phyloP scores from a whole-genome alignment of 2,888 invertebrate genomes.

The Sminthurinus aureus region DNA sequence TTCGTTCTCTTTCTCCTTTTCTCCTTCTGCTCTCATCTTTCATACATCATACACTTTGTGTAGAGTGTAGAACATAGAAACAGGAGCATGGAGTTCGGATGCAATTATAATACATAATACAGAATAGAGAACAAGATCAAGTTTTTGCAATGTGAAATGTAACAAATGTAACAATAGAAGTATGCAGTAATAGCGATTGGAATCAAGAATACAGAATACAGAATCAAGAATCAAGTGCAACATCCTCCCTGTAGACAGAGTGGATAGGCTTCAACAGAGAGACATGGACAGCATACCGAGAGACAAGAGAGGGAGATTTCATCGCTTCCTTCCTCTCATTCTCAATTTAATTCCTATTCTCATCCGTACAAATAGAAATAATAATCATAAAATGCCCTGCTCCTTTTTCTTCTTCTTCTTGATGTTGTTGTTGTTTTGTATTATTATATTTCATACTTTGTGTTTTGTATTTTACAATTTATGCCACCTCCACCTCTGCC shows the following conservation, averaged over 20 bases:
- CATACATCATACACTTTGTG: too few species aligned
- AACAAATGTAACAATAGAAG: conserved; percentile 27
- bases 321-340: conserved; percentile 14
- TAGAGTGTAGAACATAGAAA: too few species aligned
- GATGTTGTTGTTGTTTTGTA: not conserved
- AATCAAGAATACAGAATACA: too few species aligned
- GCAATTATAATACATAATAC: not conserved
- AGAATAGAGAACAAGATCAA: conserved; percentile 15
- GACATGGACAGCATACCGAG: not conserved
- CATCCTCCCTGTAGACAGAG: conserved; percentile 8
- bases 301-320: conserved; percentile 7
- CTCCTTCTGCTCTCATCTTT: not conserved
- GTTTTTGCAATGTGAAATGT: conserved; percentile 27
- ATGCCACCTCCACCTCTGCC: too few species aligned
- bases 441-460: not conserved
- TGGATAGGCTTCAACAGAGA: not conserved
- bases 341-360: not conserved
- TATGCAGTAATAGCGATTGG: too few species aligned
- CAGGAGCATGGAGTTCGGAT: too few species aligned
- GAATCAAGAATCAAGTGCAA: not conserved
- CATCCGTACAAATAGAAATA: not conserved
- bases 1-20: too few species aligned
- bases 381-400: conserved; percentile 11
- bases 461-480: too few species aligned
- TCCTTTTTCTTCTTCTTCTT: not conserved